phyloP scores from a whole-genome alignment of 1,140 invertebrate species.

The Formica selysi region DNA sequence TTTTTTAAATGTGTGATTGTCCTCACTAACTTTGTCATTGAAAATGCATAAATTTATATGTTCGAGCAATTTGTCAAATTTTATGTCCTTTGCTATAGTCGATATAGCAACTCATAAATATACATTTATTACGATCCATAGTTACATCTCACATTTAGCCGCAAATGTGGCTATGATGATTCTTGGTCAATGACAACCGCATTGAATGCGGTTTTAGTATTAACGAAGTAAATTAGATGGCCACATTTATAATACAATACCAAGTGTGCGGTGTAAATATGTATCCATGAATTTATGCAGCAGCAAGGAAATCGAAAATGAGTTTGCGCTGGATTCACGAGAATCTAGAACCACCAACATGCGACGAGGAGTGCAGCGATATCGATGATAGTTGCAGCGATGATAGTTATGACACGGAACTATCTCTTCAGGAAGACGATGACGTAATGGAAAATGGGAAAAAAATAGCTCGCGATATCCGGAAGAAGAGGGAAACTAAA shows the following conservation, averaged over 20 bases:
- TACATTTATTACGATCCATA: background rate
- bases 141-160: background rate
- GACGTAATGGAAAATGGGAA: conserved; percentile 64
- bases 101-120: conserved; percentile 6
- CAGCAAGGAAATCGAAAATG: conserved; percentile 74
- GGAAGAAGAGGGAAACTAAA: conserved; percentile 70
- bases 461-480: conserved; percentile 40
- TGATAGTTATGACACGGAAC: conserved; percentile 82
- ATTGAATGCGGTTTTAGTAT: background rate
- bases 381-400: conserved; percentile 84
- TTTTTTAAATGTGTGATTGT: background rate
- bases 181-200: background rate
- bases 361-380: conserved; percentile 83
- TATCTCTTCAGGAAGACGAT: conserved; percentile 66
- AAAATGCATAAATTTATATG: conserved; percentile 13
- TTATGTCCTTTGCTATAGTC: background rate
- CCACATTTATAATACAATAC: background rate
- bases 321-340: conserved; percentile 84
- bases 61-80: background rate
- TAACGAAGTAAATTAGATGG: conserved; percentile 27
- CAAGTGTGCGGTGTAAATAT: conserved; percentile 4
- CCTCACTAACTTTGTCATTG: background rate
- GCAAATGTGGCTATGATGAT: background rate
- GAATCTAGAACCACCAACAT: conserved; percentile 81
- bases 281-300: conserved; percentile 26